Percentiles rank a stretch among this genome's conserved stretches.
Conservation (phyloP, 1,140 invertebrate genomes). For the Papilio aristodemus region DNA sequence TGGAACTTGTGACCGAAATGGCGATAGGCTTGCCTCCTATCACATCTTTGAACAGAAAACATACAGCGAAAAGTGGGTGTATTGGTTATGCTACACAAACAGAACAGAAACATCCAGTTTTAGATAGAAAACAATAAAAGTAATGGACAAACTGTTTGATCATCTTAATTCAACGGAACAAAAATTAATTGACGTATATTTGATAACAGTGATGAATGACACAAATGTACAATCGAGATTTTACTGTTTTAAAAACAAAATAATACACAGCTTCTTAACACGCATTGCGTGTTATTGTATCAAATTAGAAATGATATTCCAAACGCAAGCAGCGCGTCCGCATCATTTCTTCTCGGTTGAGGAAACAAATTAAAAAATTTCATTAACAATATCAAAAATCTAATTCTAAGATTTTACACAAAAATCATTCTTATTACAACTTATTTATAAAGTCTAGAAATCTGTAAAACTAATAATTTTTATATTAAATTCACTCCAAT, state of each 20-base stretch:
- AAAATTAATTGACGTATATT: neutral
- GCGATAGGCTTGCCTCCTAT: too few relatives aligned
- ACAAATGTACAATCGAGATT: neutral
- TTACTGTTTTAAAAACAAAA: neutral
- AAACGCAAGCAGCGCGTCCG: neutral
- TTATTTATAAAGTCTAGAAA: too few relatives aligned
- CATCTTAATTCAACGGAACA: neutral
- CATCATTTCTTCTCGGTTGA: constrained; percentile 10
- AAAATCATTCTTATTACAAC: too few relatives aligned
- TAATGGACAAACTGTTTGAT: neutral
- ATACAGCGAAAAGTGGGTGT: too few relatives aligned
- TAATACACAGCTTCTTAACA: neutral
- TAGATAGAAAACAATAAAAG: too few relatives aligned
- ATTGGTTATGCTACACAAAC: too few relatives aligned
- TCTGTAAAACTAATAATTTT: too few relatives aligned
- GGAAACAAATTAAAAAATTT: neutral
- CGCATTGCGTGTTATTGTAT: constrained; percentile 12
- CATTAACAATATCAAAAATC: too few relatives aligned
- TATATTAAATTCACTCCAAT: neutral
- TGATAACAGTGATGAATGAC: neutral
- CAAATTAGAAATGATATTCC: neutral
- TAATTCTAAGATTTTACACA: too few relatives aligned
- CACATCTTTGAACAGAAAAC: too few relatives aligned
- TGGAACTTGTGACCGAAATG: too few relatives aligned
- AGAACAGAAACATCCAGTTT: too few relatives aligned